A percentile compares a stretch with the other conserved stretches of the same genome.
phyloP scores from a whole-genome alignment of 2,797 vertebrate genomes.

The Nannoperca australis region DNA sequence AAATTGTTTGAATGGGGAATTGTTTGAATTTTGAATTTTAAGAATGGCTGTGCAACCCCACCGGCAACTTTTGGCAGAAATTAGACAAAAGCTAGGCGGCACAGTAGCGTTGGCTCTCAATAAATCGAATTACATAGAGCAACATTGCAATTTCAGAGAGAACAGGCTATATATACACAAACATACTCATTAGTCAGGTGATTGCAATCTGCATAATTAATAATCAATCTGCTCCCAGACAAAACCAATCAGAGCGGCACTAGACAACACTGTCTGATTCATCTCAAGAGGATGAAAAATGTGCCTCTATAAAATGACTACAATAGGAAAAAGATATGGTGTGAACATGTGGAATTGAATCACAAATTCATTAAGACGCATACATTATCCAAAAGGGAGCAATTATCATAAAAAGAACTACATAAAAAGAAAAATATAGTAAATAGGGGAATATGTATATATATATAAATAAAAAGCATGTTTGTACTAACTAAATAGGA shows the following conservation, averaged over 20 bases:
- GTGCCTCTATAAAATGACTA: not conserved
- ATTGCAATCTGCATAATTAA: constrained; percentile 15
- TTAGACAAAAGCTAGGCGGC: not conserved
- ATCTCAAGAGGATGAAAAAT: not conserved
- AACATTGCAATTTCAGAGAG: not conserved
- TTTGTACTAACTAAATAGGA: not conserved
- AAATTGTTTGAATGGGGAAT: too few relatives aligned
- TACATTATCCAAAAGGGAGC: not conserved
- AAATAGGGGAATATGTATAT: not conserved
- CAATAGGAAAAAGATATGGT: not conserved
- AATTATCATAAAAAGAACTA: not conserved
- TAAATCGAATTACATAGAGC: not conserved
- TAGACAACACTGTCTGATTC: not conserved
- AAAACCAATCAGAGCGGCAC: constrained; percentile 24
- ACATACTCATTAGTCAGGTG: constrained; percentile 1
- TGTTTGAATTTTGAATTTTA: too few relatives aligned
- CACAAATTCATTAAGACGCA: not conserved
- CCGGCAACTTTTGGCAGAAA: not conserved
- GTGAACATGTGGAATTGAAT: not conserved
- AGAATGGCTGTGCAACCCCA: not conserved
- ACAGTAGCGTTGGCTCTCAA: not conserved
- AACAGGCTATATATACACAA: constrained; percentile 1
- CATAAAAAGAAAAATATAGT: not conserved
- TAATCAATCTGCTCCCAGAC: constrained; percentile 1
- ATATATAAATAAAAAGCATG: not conserved